Evolutionary conservation across 2,797 vertebrate genomes (phyloP).

Genomic region (Zonotrichia albicollis): DNA sequence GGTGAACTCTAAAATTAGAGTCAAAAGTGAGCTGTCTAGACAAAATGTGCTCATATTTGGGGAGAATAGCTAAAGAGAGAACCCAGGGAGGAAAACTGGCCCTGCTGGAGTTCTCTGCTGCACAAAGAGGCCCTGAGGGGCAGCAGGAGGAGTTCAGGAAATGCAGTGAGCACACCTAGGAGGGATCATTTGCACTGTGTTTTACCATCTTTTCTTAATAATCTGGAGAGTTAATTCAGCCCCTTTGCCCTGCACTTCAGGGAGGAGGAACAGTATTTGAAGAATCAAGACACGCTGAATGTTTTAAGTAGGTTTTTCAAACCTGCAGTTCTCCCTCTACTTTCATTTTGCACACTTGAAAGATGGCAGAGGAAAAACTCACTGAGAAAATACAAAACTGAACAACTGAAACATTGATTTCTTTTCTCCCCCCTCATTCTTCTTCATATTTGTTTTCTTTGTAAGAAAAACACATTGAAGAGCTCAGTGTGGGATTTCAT

Average conservation of each 20-base stretch:
- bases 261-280: background rate
- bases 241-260: background rate
- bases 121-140: background rate
- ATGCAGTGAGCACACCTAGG: background rate
- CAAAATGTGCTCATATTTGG: background rate
- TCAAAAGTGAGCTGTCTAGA: background rate
- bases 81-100: background rate
- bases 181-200: background rate
- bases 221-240: background rate
- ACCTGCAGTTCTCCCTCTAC: background rate
- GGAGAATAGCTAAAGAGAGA: background rate
- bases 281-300: background rate
- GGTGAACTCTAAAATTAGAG: background rate
- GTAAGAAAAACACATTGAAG: background rate
- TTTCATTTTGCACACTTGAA: background rate
- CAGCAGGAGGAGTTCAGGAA: background rate
- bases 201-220: background rate
- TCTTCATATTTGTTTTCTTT: background rate
- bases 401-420: background rate
- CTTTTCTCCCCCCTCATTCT: background rate
- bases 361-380: background rate
- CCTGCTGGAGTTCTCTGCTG: background rate
- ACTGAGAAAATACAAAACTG: background rate
- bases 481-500: slow-evolving; percentile 15
- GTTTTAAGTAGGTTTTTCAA: background rate